Evolutionary conservation across 2,888 invertebrate genomes (phyloP).

Genomic region (Tinea trinotella): DNA sequence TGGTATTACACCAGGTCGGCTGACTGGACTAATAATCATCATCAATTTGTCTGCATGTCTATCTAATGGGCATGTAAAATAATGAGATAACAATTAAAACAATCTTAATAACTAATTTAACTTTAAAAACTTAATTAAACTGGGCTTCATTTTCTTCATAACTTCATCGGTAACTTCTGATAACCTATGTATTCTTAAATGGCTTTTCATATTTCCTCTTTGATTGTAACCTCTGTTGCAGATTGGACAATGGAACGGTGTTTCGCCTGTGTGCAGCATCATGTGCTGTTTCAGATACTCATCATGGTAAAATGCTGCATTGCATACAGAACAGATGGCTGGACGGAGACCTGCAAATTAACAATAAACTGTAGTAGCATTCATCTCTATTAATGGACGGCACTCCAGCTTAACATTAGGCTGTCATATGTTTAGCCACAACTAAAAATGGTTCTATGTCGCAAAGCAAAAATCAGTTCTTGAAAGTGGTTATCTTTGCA

Average conservation of each 20-base stretch:
- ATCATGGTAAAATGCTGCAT: constrained; percentile 52
- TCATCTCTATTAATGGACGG: no score
- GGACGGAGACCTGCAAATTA: constrained; percentile 52
- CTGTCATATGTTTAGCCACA: neutral
- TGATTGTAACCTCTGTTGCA: constrained; percentile 62
- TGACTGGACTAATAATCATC: no score
- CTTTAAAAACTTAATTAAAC: constrained; percentile 53
- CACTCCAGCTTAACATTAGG: no score
- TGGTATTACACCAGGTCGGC: no score
- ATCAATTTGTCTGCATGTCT: no score
- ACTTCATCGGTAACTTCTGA: constrained; percentile 49
- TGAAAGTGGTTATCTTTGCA: no score
- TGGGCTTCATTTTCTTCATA: constrained; percentile 52
- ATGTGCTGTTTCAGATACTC: constrained; percentile 61
- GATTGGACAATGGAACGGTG: constrained; percentile 63
- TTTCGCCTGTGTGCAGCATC: constrained; percentile 64
- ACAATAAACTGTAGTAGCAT: neutral
- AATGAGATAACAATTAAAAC: no score
- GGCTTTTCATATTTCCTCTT: constrained; percentile 63
- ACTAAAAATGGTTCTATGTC: no score
- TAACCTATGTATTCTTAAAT: constrained; percentile 51
- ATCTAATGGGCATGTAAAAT: no score
- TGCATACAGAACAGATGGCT: constrained; percentile 52
- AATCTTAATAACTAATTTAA: constrained; percentile 23
- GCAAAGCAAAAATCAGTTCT: no score